Base-by-base conservation (phyloP, 2,113 vertebrate species). In the Pseudopipra pipra region DNA sequence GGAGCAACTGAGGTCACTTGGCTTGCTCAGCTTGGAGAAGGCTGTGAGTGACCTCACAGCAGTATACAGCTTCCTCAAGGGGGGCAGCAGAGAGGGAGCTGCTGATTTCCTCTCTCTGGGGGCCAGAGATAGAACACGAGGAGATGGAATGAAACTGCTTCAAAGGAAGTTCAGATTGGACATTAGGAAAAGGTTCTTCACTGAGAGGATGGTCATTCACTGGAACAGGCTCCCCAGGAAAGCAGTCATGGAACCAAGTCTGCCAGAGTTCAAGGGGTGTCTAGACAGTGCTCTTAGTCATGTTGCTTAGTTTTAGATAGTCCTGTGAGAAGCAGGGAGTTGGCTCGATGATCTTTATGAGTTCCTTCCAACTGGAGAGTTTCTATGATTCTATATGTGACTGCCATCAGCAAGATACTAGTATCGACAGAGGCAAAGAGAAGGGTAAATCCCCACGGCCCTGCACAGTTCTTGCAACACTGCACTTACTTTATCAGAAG, bases 51-150 rank as follows among this genome's bases (percentile, higher is more conserved):
- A 71, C 23, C 28, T 87, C 41, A 55, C 23, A 70, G 30, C 39
- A 16, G 30, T 47, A 20, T n/a, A 55, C 75, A 47, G 21, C 7
- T 41, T 63, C 41, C n/a, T 87, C 30, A 71, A 55, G 66, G 39
- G 0, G 0, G 47, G 41, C 28, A 79, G 41, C 0, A 1, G 56
- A n/a, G 28, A 78, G 10, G 23, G n/a, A 41, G 30, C n/a, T 55
- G 15, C 56, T 87, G 65, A 87, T 63, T n/a, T 46, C 33, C 55
- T 70, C 56, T 47, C 20, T 54, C 41, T 52, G 9, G 23, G 39
- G 5, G 39, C 20, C 41, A n/a, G 41, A 56, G 30, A 56, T 5
- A n/a, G 41, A 24, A 66, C n/a, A 56, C 14, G 8, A 66, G 46
- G 75, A 55, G n/a, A n/a, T n/a, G 30, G 56, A 79, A 63, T 30